A percentile compares a stretch with the other conserved stretches of the same genome.
These are phyloP conservation scores for Trachythela sp. DNA, from an alignment of 64 coral and sea anemone species.

Conservation along the genomic window DNA sequence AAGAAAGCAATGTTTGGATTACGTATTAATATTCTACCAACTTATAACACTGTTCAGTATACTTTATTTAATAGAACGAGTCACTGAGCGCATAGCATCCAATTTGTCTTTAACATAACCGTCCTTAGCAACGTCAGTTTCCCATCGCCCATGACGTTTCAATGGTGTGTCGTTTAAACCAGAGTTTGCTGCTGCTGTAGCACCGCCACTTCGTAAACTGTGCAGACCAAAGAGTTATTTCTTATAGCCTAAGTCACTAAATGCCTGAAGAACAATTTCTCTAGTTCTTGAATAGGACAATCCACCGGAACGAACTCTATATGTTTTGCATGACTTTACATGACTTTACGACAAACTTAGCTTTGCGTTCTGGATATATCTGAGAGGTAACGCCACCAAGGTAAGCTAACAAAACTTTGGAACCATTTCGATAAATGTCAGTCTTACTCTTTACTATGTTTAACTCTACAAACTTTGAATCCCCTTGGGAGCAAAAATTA, in stretches of 20 bases:
- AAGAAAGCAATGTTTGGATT: neutral
- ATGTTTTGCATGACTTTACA: neutral
- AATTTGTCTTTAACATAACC: neutral
- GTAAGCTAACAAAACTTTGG: neutral
- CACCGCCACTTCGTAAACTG: neutral
- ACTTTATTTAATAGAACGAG: too few species aligned
- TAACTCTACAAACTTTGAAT: neutral
- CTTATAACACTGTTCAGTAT: neutral
- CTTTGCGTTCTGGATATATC: neutral
- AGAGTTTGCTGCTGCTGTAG: too few species aligned
- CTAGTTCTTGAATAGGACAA: neutral
- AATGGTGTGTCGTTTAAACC: neutral
- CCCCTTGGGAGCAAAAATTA: neutral
- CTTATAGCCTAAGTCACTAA: neutral
- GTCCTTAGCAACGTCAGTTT: too few species aligned
- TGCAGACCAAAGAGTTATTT: neutral
- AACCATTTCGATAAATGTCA: neutral
- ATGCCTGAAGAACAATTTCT: neutral
- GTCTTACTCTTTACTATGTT: too few species aligned
- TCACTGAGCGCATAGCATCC: neutral
- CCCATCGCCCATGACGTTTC: too few species aligned
- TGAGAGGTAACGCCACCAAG: neutral
- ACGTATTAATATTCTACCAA: neutral
- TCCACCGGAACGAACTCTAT: too few species aligned
- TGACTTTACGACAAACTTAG: neutral